These are phyloP conservation scores for Ormyrus nitidulus DNA, from an alignment of 2,888 invertebrate genomes.

Conservation along the genomic window DNA sequence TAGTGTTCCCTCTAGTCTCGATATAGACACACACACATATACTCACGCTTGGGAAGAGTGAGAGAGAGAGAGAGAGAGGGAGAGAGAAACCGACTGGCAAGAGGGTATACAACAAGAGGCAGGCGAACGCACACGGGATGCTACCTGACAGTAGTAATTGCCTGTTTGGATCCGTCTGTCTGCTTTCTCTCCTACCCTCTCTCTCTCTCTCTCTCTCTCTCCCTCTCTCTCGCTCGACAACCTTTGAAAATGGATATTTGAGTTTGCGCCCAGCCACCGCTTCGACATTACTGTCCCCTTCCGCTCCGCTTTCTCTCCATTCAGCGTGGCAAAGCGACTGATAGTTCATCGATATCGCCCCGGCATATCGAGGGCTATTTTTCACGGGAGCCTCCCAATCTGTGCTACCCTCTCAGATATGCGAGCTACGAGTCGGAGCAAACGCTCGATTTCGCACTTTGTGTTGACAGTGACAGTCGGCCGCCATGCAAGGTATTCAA, in stretches of 20 bases:
- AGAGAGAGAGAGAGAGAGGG: too few species aligned
- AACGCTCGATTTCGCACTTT: conserved; percentile 17
- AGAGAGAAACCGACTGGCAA: background rate
- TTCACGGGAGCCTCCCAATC: background rate
- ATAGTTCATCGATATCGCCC: conserved; percentile 17
- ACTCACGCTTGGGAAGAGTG: too few species aligned
- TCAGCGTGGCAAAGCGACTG: background rate
- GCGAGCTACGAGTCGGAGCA: background rate
- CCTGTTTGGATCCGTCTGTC: conserved; percentile 59
- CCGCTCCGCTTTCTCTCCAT: conserved; percentile 2
- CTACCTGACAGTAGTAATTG: conserved; percentile 60
- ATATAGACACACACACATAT: background rate
- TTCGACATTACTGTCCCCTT: conserved; percentile 8
- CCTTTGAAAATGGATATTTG: conserved; percentile 54
- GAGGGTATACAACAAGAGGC: conserved; percentile 24
- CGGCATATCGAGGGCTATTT: background rate
- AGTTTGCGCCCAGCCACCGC: conserved; percentile 11
- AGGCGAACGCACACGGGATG: conserved; percentile 20
- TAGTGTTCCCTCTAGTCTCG: background rate
- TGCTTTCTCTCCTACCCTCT: background rate
- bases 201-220: too few species aligned
- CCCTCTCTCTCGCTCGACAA: conserved; percentile 22
- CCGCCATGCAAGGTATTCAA: conserved; percentile 2
- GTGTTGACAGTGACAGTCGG: conserved; percentile 4
- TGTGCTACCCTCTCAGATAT: background rate